phyloP scores from a whole-genome alignment of 2,113 vertebrate genomes.

The Elephas maximus region DNA sequence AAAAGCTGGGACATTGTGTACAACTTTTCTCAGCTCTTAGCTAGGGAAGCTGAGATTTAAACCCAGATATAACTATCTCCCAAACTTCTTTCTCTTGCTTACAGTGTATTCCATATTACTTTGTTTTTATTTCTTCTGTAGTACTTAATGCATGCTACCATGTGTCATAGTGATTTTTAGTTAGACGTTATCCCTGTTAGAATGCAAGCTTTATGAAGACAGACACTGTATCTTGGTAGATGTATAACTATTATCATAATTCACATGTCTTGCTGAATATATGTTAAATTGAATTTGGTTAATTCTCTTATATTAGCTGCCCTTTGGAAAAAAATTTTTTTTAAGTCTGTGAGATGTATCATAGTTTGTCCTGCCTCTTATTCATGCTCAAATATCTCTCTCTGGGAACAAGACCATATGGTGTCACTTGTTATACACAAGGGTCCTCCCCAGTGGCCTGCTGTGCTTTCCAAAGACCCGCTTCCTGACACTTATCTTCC shows the following conservation, averaged over 20 bases:
- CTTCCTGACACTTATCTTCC: background rate
- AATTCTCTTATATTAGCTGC: background rate
- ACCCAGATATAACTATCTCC: background rate
- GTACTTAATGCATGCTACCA: background rate
- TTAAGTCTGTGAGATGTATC: background rate
- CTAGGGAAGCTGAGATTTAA: background rate
- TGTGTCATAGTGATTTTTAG: background rate
- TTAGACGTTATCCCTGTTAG: background rate
- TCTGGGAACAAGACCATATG: background rate
- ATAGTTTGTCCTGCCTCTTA: background rate
- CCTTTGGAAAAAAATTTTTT: background rate
- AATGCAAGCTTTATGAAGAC: background rate
- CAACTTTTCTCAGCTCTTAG: background rate
- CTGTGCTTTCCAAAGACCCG: background rate
- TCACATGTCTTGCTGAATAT: background rate
- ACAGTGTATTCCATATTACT: background rate
- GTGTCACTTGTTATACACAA: background rate
- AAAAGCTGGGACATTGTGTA: background rate
- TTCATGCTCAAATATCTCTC: background rate
- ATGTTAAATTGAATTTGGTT: background rate
- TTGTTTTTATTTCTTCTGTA: conserved; percentile 13
- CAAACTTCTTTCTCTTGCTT: background rate
- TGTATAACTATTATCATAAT: background rate
- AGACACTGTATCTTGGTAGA: background rate
- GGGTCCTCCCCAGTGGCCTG: background rate